Base-by-base conservation (phyloP, 2,113 vertebrate genomes). In the Xyrauchen texanus region DNA sequence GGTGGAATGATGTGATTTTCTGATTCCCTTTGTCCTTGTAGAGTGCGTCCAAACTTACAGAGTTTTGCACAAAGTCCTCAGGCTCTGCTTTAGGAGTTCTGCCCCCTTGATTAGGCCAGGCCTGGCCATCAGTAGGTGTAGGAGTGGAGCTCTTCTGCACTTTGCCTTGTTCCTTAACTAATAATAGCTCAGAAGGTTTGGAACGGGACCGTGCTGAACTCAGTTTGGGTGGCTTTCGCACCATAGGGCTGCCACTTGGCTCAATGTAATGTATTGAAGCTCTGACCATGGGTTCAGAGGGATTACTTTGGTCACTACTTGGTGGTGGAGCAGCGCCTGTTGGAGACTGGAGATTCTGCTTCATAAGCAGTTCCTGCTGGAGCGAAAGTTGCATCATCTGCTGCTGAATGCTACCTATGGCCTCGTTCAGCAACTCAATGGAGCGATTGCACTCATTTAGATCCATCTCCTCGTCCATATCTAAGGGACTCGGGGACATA, bases 311-410 rank as follows among this genome's bases (percentile, higher is more conserved):
- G 89, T 57, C 7, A 92, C 94, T 93, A 0, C 52, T 7, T 10
- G 88, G 77, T 0, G 91, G 90, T 92, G 0, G 89, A 84, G 0
- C 93, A 89, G 60, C 91, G 83, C 0, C 42, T 0, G 91, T 10
- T 0, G 95, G 95, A 5, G 90, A 90, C 49, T 63, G 88, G 79
- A 58, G 78, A 79, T 83, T 91, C 84, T 80, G 90, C 81, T 90
- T 90, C 91, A 87, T 91, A 10, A 93, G 88, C 11, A 95, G 87
- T 68, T 99, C 97, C 82, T 99, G 97, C 85, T 99, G 97, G 84
- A 96, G 92, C 0, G 97, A 99, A 67, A 99, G 93, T 89, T 95
- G 95, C 86, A 97, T 84, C 88, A 99, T 98, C 78, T 98, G 96
- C 76, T 98, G 96, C 90, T 98, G 97, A 81, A 99, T 95, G 0